Conservation (phyloP, 2,888 invertebrate genomes). For the Lumbricus terrestris region DNA sequence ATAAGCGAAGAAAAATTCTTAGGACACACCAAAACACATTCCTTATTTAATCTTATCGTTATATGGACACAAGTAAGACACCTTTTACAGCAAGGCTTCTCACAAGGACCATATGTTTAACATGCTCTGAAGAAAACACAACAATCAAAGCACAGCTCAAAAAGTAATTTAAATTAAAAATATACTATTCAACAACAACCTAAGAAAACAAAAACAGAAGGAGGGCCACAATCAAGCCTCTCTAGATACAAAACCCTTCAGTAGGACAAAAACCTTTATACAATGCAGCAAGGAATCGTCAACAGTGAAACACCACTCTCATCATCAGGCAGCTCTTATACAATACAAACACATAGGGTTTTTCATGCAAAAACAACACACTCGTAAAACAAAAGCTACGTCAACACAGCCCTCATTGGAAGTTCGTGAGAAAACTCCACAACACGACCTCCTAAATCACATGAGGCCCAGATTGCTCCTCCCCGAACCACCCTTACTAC, state of each 20-base stretch:
- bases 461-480: neutral
- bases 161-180: neutral
- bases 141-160: neutral
- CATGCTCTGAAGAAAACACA: neutral
- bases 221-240: neutral
- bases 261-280: neutral
- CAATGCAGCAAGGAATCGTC: neutral
- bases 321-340: neutral
- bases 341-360: neutral
- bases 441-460: neutral
- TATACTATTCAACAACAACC: neutral
- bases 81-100: too few relatives aligned
- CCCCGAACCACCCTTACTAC: neutral
- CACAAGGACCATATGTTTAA: neutral
- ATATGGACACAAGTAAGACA: too few relatives aligned
- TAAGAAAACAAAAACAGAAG: neutral
- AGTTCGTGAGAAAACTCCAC: neutral
- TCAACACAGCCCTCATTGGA: too few relatives aligned
- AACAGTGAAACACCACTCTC: neutral
- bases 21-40: neutral
- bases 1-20: neutral
- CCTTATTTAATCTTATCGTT: neutral
- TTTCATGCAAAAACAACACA: neutral
- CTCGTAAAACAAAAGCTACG: too few relatives aligned
- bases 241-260: neutral